Percentiles rank a stretch among this genome's conserved stretches.
phyloP scores from a whole-genome alignment of 2,797 vertebrate species.

The Taeniopygia guttata region DNA sequence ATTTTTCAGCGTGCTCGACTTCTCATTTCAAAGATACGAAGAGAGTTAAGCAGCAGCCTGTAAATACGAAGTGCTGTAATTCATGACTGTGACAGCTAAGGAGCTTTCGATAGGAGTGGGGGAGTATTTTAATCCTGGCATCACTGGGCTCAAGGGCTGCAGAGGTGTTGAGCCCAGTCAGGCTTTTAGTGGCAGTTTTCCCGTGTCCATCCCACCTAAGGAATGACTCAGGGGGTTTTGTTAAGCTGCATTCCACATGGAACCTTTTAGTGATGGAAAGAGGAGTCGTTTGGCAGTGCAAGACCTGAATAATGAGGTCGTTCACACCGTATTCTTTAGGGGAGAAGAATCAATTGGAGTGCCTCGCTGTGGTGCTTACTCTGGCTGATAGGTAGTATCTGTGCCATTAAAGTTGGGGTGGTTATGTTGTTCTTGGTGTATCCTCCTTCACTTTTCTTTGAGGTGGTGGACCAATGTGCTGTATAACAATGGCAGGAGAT shows the following conservation, averaged over 20 bases:
- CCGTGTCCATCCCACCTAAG: background rate
- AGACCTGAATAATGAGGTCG: background rate
- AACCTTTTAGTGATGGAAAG: conserved; percentile 2
- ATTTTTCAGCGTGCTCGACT: background rate
- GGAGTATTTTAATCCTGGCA: background rate
- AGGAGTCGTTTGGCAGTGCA: background rate
- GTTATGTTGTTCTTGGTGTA: background rate
- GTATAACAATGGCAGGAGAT: background rate
- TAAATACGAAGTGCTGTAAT: background rate
- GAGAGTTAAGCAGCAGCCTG: background rate
- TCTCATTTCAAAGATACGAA: background rate
- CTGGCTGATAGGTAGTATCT: background rate
- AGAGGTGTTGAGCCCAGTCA: background rate
- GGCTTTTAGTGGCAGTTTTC: background rate
- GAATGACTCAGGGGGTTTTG: background rate
- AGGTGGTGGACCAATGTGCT: background rate
- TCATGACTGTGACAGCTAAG: background rate
- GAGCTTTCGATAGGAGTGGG: background rate
- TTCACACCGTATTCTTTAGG: background rate
- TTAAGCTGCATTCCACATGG: background rate
- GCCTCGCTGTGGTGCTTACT: background rate
- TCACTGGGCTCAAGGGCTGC: background rate
- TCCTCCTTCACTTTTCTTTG: background rate
- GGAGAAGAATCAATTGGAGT: background rate
- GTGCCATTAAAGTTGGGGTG: background rate